Evolutionary conservation across 2,888 invertebrate genomes (phyloP), one percentile per base, ranked within the genome.

Genomic region (Trypoxylon attenuatum): DNA sequence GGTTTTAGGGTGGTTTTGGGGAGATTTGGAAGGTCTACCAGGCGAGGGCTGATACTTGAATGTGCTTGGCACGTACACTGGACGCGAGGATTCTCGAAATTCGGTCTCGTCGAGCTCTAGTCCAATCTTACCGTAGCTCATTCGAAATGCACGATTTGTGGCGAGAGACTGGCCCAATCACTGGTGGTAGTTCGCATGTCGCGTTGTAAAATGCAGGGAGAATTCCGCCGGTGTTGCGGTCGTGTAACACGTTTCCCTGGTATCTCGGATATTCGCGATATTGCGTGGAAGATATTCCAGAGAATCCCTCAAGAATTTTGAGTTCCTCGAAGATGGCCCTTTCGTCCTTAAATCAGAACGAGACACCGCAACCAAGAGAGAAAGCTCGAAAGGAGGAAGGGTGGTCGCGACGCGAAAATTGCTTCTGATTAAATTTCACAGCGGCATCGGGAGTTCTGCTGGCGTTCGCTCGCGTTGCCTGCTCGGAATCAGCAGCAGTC

Each of bases 401-500:
- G 43, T 52, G 21, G n/a, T 23, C 38, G 47, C 27, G 54, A 55
- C 65, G 55, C 65, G 65, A 54, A 57, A 54, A 51, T 39, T 41
- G 54, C 39, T 45, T 23, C 53, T 46, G 39, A n/a, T 19, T 39
- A 33, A 65, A 68, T 46, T 59, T 60, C 45, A 25, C 49, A 66
- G 57, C 50, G 54, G 53, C 65, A 25, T 19, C 33, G 49, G 15
- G 55, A 50, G 39, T 65, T 55, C 51, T 68, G 55, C 58, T 65
- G 43, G 55, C 38, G 21, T 38, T 51, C 55, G 49, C 43, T 47
- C 59, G 57, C 65, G 51, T 22, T 33, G n/a, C n/a, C n/a, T n/a
- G n/a, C n/a, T n/a, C n/a, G 51, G 66, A 54, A 70, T 73, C 70
- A 55, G 53, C 63, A 41, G 61, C 61, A 67, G 58, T 63, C 66